Evolutionary conservation across 2,888 invertebrate species (phyloP), one percentile per base, ranked within the genome.

Genomic region (Monopis laevigella): DNA sequence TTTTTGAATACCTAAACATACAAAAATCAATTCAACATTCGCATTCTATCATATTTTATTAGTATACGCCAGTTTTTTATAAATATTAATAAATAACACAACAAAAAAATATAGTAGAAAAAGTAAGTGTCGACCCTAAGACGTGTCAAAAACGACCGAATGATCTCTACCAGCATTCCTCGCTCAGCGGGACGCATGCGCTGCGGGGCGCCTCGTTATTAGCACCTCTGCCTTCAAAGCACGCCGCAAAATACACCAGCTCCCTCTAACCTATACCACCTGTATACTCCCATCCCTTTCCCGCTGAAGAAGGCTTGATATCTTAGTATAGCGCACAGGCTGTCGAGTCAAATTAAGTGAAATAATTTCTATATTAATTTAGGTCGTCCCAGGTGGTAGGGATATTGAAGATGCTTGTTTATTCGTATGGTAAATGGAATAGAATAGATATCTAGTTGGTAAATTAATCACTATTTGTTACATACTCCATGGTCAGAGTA

Each of bases 131-230:
- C n/a, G 17, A 32, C 32, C 32, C 32, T 32, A 32, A 17, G 16
- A 13, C 32, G 17, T 32, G 32, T 32, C 32, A 32, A 32, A 17
- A 32, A 17, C 14, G 32, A 32, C 17, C 17, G 32, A 21, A 21
- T 21, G 8, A 21, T 7, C 8, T 8, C 24, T 7, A 8, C 53
- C 46, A 47, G 55, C 60, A 71, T 72, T 68, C 68, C 59, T 53
- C 30, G 44, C 73, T 34, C 77, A 65, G 73, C 75, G 60, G 72
- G 75, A 56, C 64, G 67, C 63, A 43, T 38, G 56, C 74, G 55
- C 77, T 48, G 65, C 71, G 60, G 74, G 77, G 55, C 56, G 65
- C 64, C 74, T 73, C 70, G 74, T 77, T 77, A 77, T 77, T 77
- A 77, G 71, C 77, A 74, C 77, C 77, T 77, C 72, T 54, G 45